Conservation (phyloP, 2,888 invertebrate species). For the Drosophila mercatorum region DNA sequence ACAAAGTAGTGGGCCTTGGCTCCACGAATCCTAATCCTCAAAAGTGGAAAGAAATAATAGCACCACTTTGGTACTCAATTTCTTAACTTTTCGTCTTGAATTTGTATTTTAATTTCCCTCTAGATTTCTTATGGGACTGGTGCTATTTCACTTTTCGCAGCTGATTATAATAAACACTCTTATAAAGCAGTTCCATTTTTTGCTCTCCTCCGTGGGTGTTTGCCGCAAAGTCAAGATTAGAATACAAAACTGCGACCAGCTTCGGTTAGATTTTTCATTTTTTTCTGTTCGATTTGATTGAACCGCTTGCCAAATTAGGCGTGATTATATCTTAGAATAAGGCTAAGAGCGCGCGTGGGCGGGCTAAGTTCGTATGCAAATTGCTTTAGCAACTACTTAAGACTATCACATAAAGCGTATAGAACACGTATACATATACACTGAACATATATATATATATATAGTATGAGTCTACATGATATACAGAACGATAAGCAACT, state of each 20-base stretch:
- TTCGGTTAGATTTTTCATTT: not conserved
- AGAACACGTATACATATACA: not conserved
- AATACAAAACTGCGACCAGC: not conserved
- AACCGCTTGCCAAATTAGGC: slow-evolving; percentile 36
- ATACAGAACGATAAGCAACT: slow-evolving; percentile 15
- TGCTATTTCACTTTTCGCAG: not conserved
- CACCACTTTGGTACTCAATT: no score
- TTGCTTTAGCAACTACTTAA: slow-evolving; percentile 4
- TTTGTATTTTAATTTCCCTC: no score
- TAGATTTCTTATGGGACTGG: not conserved
- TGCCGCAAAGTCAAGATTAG: slow-evolving; percentile 29
- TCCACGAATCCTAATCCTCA: no score
- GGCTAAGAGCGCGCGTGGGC: slow-evolving; percentile 17
- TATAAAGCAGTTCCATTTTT: not conserved
- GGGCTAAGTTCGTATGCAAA: slow-evolving; percentile 12
- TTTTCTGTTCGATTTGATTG: slow-evolving; percentile 15
- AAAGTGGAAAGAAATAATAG: no score
- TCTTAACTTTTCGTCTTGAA: no score
- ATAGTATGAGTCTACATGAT: not conserved
- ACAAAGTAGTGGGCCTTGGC: not conserved
- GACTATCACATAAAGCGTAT: not conserved
- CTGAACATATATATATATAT: not conserved
- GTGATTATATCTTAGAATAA: slow-evolving; percentile 20
- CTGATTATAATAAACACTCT: slow-evolving; percentile 9
- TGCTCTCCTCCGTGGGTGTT: slow-evolving; percentile 21